A percentile compares a stretch with the other conserved stretches of the same genome.
Evolutionary conservation across 2,113 vertebrate genomes (phyloP).

Genomic region (Stictonetta naevosa): DNA sequence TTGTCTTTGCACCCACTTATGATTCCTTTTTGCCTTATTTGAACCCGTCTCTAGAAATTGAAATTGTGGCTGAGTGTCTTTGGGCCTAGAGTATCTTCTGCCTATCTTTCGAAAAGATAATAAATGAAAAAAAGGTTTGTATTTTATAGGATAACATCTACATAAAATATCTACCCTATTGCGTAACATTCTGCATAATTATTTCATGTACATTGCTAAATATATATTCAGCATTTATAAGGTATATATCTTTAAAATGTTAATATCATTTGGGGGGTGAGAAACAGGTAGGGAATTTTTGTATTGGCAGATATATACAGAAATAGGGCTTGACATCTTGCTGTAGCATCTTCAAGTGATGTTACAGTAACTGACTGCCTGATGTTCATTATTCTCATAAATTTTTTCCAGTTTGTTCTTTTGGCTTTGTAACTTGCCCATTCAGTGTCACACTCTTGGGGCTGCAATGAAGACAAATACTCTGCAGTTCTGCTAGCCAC

Average conservation of each 20-base stretch:
- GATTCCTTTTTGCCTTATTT: background rate
- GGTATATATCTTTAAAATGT: background rate
- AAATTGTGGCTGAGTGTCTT: background rate
- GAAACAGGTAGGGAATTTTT: background rate
- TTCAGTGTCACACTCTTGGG: background rate
- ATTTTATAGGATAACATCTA: background rate
- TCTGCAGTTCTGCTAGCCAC: background rate
- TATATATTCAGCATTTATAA: background rate
- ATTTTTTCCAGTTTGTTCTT: background rate
- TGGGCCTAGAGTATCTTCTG: background rate
- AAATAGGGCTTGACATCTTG: background rate
- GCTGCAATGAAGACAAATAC: background rate
- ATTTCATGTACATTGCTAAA: background rate
- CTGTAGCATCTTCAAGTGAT: background rate
- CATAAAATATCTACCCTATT: background rate
- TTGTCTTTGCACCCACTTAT: background rate
- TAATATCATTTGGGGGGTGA: background rate
- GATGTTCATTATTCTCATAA: background rate
- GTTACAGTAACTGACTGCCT: background rate
- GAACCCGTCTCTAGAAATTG: background rate
- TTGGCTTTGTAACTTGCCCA: background rate
- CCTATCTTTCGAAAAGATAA: background rate
- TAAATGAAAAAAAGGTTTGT: background rate
- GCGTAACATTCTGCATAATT: background rate
- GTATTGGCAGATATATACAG: background rate